Conservation (phyloP, 2,888 invertebrate genomes). For the Eupithecia centaureata region DNA sequence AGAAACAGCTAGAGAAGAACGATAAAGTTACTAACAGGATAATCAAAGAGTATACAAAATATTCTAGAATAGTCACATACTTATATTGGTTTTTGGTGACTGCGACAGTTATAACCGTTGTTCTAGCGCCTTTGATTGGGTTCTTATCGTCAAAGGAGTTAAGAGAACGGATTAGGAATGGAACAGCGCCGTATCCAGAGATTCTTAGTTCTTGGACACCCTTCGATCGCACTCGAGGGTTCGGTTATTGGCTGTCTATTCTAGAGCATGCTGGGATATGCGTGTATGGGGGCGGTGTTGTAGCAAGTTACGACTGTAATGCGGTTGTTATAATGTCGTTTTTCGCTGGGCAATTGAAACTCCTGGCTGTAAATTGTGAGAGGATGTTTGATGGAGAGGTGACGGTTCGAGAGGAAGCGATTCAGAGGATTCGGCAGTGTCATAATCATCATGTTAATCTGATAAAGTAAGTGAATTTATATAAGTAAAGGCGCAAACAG, state of each 20-base stretch:
- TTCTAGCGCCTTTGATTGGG: constrained; percentile 62
- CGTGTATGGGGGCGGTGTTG: constrained; percentile 71
- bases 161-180: constrained; percentile 53
- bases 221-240: constrained; percentile 56
- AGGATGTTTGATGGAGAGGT: constrained; percentile 55
- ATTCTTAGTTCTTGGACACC: constrained; percentile 75
- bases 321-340: constrained; percentile 72
- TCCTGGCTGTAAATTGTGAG: constrained; percentile 63
- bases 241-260: constrained; percentile 61
- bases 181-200: constrained; percentile 63
- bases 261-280: constrained; percentile 61
- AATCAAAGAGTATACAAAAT: constrained; percentile 61
- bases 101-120: constrained; percentile 63
- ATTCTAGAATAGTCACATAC: constrained; percentile 65
- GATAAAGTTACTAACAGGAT: constrained; percentile 48
- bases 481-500: too few relatives aligned
- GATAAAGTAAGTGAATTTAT: constrained; percentile 1
- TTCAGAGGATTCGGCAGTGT: constrained; percentile 59
- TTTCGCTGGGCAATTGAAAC: constrained; percentile 69
- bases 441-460: constrained; percentile 63
- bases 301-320: constrained; percentile 71
- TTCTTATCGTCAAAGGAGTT: constrained; percentile 54
- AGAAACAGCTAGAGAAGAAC: constrained; percentile 51
- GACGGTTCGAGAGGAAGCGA: constrained; percentile 49
- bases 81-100: constrained; percentile 66